A percentile compares a stretch with the other conserved stretches of the same genome.
Conservation (phyloP, 2,113 vertebrate species). For the Cyprinodon brontotheroides region DNA sequence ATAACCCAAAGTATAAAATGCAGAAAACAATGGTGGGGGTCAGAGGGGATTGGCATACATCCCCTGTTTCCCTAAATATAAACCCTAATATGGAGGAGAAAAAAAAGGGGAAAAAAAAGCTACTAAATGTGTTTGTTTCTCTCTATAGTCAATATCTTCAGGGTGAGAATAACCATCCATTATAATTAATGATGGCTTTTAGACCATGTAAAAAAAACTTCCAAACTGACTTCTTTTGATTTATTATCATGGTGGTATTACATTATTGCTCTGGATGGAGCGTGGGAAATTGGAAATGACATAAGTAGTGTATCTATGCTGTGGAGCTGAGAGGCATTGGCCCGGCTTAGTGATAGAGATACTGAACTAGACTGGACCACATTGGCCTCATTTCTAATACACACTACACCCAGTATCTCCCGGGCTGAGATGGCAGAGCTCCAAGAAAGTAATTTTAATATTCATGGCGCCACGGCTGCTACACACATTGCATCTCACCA, state of each 20-base stretch:
- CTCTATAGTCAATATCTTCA: neutral
- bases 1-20: too few species aligned
- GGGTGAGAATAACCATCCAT: neutral
- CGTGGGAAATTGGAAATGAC: neutral
- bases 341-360: neutral
- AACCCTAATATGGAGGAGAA: too few species aligned
- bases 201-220: too few species aligned
- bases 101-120: neutral
- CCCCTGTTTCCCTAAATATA: too few species aligned
- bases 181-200: neutral
- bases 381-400: neutral
- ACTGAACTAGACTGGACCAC: neutral
- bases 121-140: neutral
- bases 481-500: neutral
- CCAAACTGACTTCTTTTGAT: too few species aligned
- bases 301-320: too few species aligned
- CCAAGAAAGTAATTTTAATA: neutral
- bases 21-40: too few species aligned
- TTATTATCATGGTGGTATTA: too few species aligned
- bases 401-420: neutral
- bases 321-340: neutral
- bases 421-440: neutral
- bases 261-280: neutral
- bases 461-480: too few species aligned
- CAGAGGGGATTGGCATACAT: too few species aligned